Evolutionary conservation across 2,888 invertebrate species (phyloP).

Genomic region (Sisyra terminalis): DNA sequence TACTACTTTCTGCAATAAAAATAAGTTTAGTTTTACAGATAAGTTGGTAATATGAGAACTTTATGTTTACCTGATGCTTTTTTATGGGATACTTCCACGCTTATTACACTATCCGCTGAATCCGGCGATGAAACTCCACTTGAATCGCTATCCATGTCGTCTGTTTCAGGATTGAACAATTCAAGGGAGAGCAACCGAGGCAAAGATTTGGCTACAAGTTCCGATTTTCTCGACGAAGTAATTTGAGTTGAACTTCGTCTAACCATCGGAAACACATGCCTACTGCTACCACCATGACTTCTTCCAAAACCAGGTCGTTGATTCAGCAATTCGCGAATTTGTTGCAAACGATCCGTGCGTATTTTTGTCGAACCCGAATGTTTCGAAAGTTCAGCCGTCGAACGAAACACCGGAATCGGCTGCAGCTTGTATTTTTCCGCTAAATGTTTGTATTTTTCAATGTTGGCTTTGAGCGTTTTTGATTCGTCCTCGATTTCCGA

Average conservation of each 20-base stretch:
- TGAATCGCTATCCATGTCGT: slow-evolving; percentile 80
- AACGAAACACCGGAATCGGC: slow-evolving; percentile 6
- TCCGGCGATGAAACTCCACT: slow-evolving; percentile 78
- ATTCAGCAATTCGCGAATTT: slow-evolving; percentile 51
- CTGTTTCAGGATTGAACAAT: slow-evolving; percentile 78
- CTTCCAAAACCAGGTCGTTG: slow-evolving; percentile 46
- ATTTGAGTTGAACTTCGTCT: slow-evolving; percentile 40
- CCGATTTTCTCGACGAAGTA: slow-evolving; percentile 29
- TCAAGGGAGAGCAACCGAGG: slow-evolving; percentile 67
- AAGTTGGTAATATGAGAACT: too few relatives aligned
- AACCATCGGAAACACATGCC: slow-evolving; percentile 50
- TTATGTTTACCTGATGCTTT: too few relatives aligned
- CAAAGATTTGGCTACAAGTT: slow-evolving; percentile 45
- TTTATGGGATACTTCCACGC: slow-evolving; percentile 28
- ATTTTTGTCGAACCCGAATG: slow-evolving; percentile 27
- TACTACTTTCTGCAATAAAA: too few relatives aligned
- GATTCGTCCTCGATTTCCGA: slow-evolving; percentile 19
- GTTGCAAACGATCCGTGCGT: slow-evolving; percentile 44
- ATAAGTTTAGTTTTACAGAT: too few relatives aligned
- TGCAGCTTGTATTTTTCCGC: slow-evolving; percentile 17
- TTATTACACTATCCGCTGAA: slow-evolving; percentile 73
- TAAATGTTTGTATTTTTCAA: slow-evolving; percentile 26
- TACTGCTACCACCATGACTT: slow-evolving; percentile 14
- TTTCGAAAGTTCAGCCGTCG: slow-evolving; percentile 1
- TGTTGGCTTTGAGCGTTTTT: slow-evolving; percentile 22